Evolutionary conservation across 2,113 vertebrate genomes (phyloP).

Genomic region (Sander lucioperca): DNA sequence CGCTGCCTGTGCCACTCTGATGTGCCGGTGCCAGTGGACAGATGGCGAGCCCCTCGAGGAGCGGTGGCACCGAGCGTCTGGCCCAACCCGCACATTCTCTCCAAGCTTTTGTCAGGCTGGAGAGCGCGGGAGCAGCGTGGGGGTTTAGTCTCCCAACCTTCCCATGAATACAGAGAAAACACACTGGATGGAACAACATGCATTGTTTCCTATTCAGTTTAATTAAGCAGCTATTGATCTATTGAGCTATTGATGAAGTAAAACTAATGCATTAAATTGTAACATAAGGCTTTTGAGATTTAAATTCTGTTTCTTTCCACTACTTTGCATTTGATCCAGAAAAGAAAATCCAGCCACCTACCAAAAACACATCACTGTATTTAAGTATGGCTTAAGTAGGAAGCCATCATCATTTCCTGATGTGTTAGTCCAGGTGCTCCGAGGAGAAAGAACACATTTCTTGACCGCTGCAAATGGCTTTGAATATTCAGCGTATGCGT

Average conservation of each 20-base stretch:
- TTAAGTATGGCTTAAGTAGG: slow-evolving; percentile 56
- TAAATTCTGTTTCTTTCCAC: slow-evolving; percentile 3
- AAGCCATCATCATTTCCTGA: slow-evolving; percentile 56
- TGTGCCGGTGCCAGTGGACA: slow-evolving; percentile 79
- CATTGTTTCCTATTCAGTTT: slow-evolving; percentile 49
- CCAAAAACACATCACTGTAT: slow-evolving; percentile 54
- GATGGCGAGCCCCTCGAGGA: slow-evolving; percentile 81
- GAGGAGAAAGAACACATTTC: slow-evolving; percentile 61
- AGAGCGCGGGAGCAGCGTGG: slow-evolving; percentile 49
- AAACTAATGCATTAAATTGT: slow-evolving; percentile 2
- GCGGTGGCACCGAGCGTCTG: slow-evolving; percentile 77
- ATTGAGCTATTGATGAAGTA: slow-evolving; percentile 23
- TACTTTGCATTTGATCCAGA: slow-evolving; percentile 13
- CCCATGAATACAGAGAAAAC: slow-evolving; percentile 49
- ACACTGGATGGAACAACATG: slow-evolving; percentile 47
- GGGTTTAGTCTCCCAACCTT: slow-evolving; percentile 47
- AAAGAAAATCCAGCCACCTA: slow-evolving; percentile 26
- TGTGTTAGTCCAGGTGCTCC: slow-evolving; percentile 71
- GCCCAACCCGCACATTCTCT: slow-evolving; percentile 69
- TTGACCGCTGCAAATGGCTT: slow-evolving; percentile 76
- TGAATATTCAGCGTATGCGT: slow-evolving; percentile 81
- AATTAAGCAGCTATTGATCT: slow-evolving; percentile 38
- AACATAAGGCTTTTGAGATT: not conserved
- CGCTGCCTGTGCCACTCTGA: slow-evolving; percentile 72
- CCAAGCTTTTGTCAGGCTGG: slow-evolving; percentile 75